Evolutionary conservation across 2,888 invertebrate species (phyloP).

Genomic region (Spilarctia lutea): DNA sequence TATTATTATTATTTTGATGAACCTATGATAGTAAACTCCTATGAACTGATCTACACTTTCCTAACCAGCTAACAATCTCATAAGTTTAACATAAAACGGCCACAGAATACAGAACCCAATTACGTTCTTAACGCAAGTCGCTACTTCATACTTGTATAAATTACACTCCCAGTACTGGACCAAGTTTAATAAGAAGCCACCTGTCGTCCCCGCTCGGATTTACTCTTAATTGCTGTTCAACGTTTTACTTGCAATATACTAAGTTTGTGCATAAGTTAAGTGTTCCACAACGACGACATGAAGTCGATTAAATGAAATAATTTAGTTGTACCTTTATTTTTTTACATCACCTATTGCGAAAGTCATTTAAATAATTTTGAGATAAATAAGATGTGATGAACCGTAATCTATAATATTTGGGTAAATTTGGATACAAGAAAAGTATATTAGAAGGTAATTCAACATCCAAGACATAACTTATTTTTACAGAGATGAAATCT

Average conservation of each 20-base stretch:
- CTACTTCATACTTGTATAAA: constrained; percentile 64
- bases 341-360: too few relatives aligned
- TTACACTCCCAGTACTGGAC: constrained; percentile 58
- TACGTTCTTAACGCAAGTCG: constrained; percentile 38
- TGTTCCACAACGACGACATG: background rate
- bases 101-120: constrained; percentile 28
- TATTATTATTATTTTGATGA: too few relatives aligned
- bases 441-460: too few relatives aligned
- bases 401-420: too few relatives aligned
- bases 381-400: background rate
- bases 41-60: background rate
- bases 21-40: background rate
- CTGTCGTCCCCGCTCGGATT: constrained; percentile 70
- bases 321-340: background rate
- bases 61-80: constrained; percentile 14
- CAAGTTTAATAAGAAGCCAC: constrained; percentile 80
- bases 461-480: too few relatives aligned
- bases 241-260: constrained; percentile 43
- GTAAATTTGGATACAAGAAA: too few relatives aligned
- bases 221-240: constrained; percentile 73
- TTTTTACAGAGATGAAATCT: too few relatives aligned
- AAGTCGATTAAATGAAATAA: background rate
- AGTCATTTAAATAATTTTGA: too few relatives aligned
- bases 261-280: constrained; percentile 25
- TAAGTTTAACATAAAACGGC: constrained; percentile 36